Evolutionary conservation across 2,888 invertebrate species (phyloP), one percentile per base, ranked within the genome.

Genomic region (Hybos culiciformis): DNA sequence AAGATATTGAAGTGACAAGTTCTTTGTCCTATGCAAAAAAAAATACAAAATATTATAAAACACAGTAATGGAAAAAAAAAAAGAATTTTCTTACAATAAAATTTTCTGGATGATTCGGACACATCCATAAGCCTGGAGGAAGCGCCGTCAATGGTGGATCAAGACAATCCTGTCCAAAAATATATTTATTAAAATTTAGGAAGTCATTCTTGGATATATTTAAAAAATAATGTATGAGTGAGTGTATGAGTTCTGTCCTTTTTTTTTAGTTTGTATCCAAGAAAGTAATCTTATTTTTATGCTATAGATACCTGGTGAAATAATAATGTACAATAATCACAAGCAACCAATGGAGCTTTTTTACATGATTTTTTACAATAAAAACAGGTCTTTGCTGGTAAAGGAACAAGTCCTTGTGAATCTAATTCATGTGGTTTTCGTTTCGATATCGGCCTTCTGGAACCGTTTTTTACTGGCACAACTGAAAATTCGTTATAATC

Each of bases 71-170:
- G 12, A 29, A 26, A 12, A 26, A 26, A 12, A 29, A 29, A 5
- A n/a, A 29, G 3, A 12, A 8, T 32, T 15, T 38, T 29, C 9
- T 73, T 64, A 82, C 83, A 56, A 93, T 73, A 50, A 80, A 80
- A 55, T 92, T 87, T 64, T 97, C 91, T 0, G 86, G 83, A 63
- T 97, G 97, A 63, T 90, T 88, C 0, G 96, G 96, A 62, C 97
- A 97, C 92, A 96, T 94, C 96, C 96, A 97, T 21, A 85, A 73
- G 0, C 86, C 87, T 3, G 81, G 78, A 0, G 96, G 96, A 48
- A 87, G 70, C 0, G 83, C 79, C 0, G 91, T 85, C 42, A 97
- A 68, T 0, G 96, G 96, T 1, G 96, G 94, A 62, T 92, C 83
- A 48, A 96, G 65, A 58, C 97, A 97, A 63, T 97, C 96, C 70